Percentiles rank a stretch among this genome's conserved stretches.
Evolutionary conservation across 2,113 vertebrate genomes (phyloP).

Genomic region (Eonycteris spelaea): DNA sequence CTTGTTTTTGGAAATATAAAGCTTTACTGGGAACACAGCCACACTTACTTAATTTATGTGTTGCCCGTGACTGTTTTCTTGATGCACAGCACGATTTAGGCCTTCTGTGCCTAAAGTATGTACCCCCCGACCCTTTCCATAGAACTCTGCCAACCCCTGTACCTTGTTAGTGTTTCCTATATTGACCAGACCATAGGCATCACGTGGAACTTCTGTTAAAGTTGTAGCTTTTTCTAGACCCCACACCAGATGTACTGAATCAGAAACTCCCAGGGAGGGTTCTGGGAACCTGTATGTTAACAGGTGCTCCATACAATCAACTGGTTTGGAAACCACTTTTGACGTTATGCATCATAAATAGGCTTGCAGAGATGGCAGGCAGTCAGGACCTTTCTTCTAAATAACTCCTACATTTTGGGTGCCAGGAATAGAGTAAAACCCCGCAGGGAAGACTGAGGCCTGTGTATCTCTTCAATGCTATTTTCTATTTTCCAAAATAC

Average conservation of each 20-base stretch:
- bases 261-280: background rate
- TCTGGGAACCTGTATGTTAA: background rate
- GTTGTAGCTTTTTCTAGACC: background rate
- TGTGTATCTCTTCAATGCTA: background rate
- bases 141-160: background rate
- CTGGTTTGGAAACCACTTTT: background rate
- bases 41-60: background rate
- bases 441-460: background rate
- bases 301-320: background rate
- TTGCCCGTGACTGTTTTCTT: background rate
- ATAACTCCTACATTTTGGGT: background rate
- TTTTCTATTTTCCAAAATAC: background rate
- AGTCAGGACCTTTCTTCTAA: background rate
- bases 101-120: background rate
- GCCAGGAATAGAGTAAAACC: background rate
- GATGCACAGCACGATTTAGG: background rate
- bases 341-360: background rate
- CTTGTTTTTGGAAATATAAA: conserved; percentile 15
- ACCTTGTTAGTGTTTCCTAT: background rate
- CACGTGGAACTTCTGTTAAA: background rate
- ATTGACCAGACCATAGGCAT: background rate
- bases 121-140: background rate
- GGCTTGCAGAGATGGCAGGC: background rate
- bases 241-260: background rate
- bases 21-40: background rate